Evolutionary conservation across 2,888 invertebrate species (phyloP).

Genomic region (Netelia fuscicornis): DNA sequence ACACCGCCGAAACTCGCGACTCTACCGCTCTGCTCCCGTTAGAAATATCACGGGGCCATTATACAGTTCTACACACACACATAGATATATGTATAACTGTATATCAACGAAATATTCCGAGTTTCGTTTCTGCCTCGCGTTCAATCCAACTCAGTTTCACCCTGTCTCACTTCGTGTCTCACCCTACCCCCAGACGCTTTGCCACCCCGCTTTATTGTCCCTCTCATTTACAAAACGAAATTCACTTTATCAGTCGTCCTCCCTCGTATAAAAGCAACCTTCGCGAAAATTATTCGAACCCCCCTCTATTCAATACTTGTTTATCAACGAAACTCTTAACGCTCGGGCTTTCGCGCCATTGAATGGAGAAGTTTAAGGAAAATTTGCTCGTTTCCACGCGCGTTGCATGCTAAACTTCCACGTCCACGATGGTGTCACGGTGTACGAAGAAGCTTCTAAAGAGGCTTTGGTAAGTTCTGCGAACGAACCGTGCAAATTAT

Average conservation of each 20-base stretch:
- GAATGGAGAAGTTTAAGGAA: neutral
- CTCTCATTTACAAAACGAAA: neutral
- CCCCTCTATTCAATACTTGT: neutral
- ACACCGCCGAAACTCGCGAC: constrained; percentile 64
- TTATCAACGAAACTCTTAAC: neutral
- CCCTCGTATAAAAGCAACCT: neutral
- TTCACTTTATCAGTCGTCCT: neutral
- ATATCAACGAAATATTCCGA: neutral
- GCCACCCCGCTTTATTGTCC: neutral
- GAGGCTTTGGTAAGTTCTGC: neutral
- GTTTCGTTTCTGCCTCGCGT: constrained; percentile 3
- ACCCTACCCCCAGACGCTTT: no score
- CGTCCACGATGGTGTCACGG: neutral
- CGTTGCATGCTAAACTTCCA: neutral
- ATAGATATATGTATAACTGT: constrained; percentile 24
- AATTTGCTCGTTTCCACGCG: neutral
- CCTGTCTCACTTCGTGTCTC: neutral
- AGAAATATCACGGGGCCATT: constrained; percentile 68
- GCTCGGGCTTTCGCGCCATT: neutral
- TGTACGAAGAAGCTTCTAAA: neutral
- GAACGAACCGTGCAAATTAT: no score
- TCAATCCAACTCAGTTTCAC: neutral
- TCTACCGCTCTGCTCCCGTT: constrained; percentile 64
- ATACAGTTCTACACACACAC: constrained; percentile 23
- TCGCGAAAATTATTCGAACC: neutral